Conservation (phyloP, 2,797 vertebrate genomes). For the Scyliorhinus canicula region DNA sequence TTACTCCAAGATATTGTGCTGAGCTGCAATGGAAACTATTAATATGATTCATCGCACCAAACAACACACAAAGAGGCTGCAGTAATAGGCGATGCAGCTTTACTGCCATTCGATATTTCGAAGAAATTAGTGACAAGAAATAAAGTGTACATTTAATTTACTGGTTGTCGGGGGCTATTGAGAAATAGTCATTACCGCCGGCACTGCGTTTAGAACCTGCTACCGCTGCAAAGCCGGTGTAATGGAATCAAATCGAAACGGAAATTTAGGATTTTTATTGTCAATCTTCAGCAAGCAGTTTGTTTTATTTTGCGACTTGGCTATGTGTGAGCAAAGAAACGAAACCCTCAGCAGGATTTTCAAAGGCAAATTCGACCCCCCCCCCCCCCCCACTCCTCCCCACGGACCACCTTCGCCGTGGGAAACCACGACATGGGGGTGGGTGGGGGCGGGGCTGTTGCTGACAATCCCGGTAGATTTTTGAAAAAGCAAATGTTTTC, state of each 20-base stretch:
- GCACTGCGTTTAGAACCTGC: too few species aligned
- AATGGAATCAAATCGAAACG: background rate
- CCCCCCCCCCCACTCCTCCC: too few species aligned
- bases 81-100: background rate
- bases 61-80: background rate
- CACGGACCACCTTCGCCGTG: too few species aligned
- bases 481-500: background rate
- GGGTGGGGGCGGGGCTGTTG: too few species aligned
- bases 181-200: background rate
- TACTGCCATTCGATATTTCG: background rate
- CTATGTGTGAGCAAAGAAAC: background rate
- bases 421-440: too few species aligned
- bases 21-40: background rate
- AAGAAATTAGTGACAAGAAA: background rate
- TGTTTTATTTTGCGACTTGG: background rate
- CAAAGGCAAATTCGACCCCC: too few species aligned
- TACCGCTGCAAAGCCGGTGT: background rate
- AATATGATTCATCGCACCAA: background rate
- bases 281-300: background rate
- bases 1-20: background rate
- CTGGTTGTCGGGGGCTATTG: background rate
- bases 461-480: too few species aligned
- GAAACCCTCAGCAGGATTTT: background rate
- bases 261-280: background rate
- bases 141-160: slow-evolving; percentile 11